Evolutionary conservation across 2,113 vertebrate genomes (phyloP).

Genomic region (Amphiprion ocellaris): DNA sequence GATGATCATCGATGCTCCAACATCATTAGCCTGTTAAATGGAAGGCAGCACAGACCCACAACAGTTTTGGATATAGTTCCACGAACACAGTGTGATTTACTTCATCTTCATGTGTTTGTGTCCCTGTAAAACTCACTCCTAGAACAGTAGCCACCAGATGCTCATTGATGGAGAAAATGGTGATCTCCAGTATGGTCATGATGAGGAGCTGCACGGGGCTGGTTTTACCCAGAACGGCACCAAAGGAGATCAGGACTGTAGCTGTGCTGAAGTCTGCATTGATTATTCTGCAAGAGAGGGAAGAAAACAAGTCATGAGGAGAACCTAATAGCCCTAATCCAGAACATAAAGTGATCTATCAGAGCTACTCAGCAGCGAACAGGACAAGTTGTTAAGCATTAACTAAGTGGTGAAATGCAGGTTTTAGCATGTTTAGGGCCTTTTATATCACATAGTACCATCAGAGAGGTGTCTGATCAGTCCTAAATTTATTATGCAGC

Average conservation of each 20-base stretch:
- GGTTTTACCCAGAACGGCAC: constrained; percentile 95
- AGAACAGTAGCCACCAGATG: constrained; percentile 83
- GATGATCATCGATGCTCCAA: constrained; percentile 96
- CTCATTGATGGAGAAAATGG: constrained; percentile 91
- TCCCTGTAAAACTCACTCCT: constrained; percentile 72
- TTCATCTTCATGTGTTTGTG: not conserved
- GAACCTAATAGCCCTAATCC: not conserved
- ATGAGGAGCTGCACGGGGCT: constrained; percentile 95
- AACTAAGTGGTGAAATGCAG: too few species aligned
- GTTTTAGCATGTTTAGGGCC: too few species aligned
- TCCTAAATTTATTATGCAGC: not conserved
- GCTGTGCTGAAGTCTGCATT: constrained; percentile 98
- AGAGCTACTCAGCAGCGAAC: too few species aligned
- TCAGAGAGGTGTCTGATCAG: too few species aligned
- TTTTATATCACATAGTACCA: not conserved
- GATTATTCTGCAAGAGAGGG: constrained; percentile 88
- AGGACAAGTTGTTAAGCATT: too few species aligned
- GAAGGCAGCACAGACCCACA: not conserved
- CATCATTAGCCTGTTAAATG: constrained; percentile 88
- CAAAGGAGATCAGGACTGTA: constrained; percentile 95
- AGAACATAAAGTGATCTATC: not conserved
- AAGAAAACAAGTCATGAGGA: constrained; percentile 10
- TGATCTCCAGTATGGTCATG: constrained; percentile 93
- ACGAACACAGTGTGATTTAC: too few species aligned
- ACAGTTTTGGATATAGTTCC: not conserved